These are phyloP conservation scores for Rynchops niger DNA, from an alignment of 2,113 vertebrate species.

Conservation along the genomic window DNA sequence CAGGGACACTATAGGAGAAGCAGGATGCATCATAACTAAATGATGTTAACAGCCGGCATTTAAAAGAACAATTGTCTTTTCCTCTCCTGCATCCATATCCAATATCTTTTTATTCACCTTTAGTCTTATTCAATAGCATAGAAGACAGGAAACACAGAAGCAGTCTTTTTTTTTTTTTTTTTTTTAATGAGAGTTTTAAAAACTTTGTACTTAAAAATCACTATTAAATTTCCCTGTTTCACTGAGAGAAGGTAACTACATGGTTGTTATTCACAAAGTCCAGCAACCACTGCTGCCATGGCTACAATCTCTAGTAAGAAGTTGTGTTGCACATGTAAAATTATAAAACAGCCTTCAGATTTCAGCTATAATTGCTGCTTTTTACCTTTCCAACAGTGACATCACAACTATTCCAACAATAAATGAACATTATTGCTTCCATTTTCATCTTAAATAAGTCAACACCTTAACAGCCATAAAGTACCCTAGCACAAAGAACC, in stretches of 20 bases:
- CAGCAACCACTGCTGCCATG: slow-evolving; percentile 39
- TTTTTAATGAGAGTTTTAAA: neutral
- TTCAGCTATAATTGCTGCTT: slow-evolving; percentile 26
- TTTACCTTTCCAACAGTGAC: neutral
- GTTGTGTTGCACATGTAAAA: neutral
- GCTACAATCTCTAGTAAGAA: slow-evolving; percentile 29
- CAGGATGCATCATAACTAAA: neutral
- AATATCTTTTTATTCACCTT: neutral
- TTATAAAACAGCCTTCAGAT: neutral
- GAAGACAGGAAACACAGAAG: neutral
- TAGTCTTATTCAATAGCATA: neutral
- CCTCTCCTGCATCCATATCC: neutral
- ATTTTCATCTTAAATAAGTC: neutral
- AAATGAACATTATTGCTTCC: neutral
- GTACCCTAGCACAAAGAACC: neutral
- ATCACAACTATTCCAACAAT: neutral
- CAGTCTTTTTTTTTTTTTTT: neutral
- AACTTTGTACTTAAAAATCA: neutral
- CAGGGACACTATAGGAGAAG: neutral
- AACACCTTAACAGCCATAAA: neutral
- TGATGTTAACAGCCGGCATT: neutral
- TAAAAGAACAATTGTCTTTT: neutral
- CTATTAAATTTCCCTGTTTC: neutral
- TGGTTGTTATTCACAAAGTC: neutral
- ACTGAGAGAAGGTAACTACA: neutral